Evolutionary conservation across 2,797 vertebrate genomes (phyloP), one percentile per base, ranked within the genome.

Genomic region (Eupleurogrammus muticus): DNA sequence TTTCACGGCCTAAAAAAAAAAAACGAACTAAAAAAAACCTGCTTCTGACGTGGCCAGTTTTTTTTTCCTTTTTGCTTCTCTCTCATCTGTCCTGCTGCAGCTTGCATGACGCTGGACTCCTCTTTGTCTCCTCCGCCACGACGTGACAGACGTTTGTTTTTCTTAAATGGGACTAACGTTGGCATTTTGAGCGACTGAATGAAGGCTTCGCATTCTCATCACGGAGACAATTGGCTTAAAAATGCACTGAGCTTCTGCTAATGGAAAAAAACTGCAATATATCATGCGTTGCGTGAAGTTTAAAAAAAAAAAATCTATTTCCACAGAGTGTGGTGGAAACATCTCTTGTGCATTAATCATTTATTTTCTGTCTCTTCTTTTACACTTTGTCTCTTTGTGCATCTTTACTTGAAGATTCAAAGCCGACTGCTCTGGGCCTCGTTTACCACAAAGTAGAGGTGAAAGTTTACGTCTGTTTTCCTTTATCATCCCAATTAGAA

Each of bases 51-150:
- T 77, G 54, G 83, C 75, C n/a, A n/a, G n/a, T n/a, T n/a, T n/a
- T n/a, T n/a, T n/a, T n/a, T n/a, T n/a, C n/a, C n/a, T n/a, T n/a
- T 44, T 81, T 49, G 76, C 80, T 87, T 87, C 73, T 70, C 66
- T 61, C 56, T 77, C 70, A 70, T 85, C 77, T 59, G 32, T 67
- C 71, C 70, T 67, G 81, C 86, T 84, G 80, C 83, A 66, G 73
- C 83, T 84, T 89, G 89, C 90, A 91, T 90, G 91, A 82, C 0
- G 61, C 81, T 80, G n/a, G 62, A 88, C 71, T 59, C 61, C 17
- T 82, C 54, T 80, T 79, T 55, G 78, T 88, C 83, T 83, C 38
- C 51, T 47, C 54, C 3, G 34, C 64, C 59, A 17, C 68, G 12
- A 56, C 50, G 34, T 28, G 16, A 65, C 19, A 55, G 52, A n/a